phyloP scores from a whole-genome alignment of 2,888 invertebrate genomes.

The Xanthorhoe spadicearia region DNA sequence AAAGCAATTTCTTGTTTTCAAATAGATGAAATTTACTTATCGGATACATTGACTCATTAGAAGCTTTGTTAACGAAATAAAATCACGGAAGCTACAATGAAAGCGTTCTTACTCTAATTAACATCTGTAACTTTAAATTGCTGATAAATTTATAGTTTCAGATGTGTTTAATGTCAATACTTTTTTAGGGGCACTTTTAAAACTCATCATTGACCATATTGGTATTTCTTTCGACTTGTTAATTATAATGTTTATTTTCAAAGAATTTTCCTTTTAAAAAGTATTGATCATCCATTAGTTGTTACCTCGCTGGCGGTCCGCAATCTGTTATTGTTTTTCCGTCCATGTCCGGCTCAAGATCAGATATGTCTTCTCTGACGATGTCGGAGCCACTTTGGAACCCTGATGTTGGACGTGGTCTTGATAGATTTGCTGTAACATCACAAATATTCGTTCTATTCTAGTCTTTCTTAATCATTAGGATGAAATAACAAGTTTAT shows the following conservation, averaged over 20 bases:
- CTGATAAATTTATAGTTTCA: slow-evolving; percentile 11
- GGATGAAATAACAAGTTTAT: too few species aligned
- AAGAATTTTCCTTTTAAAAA: not conserved
- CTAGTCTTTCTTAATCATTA: too few species aligned
- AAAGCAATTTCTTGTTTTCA: slow-evolving; percentile 56
- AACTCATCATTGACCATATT: not conserved
- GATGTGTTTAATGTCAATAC: slow-evolving; percentile 6
- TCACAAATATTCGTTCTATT: not conserved
- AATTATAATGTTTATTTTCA: not conserved
- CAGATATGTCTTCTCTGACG: slow-evolving; percentile 85
- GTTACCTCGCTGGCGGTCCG: slow-evolving; percentile 88
- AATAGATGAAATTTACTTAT: slow-evolving; percentile 11
- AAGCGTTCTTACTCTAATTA: slow-evolving; percentile 59
- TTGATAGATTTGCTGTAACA: slow-evolving; percentile 69
- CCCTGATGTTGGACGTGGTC: slow-evolving; percentile 77
- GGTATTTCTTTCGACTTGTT: not conserved
- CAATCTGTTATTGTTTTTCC: slow-evolving; percentile 80
- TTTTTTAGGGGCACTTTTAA: slow-evolving; percentile 1
- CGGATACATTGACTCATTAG: slow-evolving; percentile 18
- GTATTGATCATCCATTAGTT: slow-evolving; percentile 22
- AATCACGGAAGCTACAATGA: slow-evolving; percentile 76
- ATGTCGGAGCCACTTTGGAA: slow-evolving; percentile 82
- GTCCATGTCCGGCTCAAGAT: slow-evolving; percentile 80
- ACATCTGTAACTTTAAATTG: slow-evolving; percentile 12
- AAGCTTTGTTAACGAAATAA: slow-evolving; percentile 31